Evolutionary conservation across 2,888 invertebrate species (phyloP).

Genomic region (Flexamia atlantica): DNA sequence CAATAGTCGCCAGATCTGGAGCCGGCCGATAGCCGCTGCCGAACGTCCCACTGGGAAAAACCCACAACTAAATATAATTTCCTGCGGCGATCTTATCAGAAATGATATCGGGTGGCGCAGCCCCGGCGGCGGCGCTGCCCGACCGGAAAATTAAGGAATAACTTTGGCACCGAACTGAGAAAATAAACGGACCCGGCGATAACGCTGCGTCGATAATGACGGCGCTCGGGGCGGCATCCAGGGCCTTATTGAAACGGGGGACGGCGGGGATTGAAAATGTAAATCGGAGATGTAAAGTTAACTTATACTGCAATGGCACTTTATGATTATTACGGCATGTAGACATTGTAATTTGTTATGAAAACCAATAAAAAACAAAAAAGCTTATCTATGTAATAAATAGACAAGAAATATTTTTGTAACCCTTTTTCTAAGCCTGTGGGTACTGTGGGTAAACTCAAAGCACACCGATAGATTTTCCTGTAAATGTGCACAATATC

Average conservation of each 20-base stretch:
- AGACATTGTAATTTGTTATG: no score
- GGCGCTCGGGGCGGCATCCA: not conserved
- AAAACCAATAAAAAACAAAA: no score
- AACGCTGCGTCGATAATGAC: not conserved
- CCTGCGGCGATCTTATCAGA: conserved; percentile 47
- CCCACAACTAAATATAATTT: conserved; percentile 56
- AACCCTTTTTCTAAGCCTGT: no score
- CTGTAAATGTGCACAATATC: no score
- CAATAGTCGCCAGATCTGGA: conserved; percentile 47
- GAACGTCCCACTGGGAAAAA: conserved; percentile 25
- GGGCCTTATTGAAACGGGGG: not conserved
- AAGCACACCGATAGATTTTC: no score
- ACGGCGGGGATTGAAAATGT: no score
- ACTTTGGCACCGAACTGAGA: conserved; percentile 48
- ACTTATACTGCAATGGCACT: no score
- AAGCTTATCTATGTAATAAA: no score
- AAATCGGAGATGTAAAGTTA: no score
- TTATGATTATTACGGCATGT: no score
- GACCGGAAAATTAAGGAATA: conserved; percentile 56
- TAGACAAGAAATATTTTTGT: no score
- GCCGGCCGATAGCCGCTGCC: conserved; percentile 7
- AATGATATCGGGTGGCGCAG: conserved; percentile 38
- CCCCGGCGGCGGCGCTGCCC: conserved; percentile 27
- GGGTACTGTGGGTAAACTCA: no score
- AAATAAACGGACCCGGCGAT: conserved; percentile 12